Percentiles rank a stretch among this genome's conserved stretches.
phyloP scores from a whole-genome alignment of 1,140 invertebrate species.

The Nephila pilipes region DNA sequence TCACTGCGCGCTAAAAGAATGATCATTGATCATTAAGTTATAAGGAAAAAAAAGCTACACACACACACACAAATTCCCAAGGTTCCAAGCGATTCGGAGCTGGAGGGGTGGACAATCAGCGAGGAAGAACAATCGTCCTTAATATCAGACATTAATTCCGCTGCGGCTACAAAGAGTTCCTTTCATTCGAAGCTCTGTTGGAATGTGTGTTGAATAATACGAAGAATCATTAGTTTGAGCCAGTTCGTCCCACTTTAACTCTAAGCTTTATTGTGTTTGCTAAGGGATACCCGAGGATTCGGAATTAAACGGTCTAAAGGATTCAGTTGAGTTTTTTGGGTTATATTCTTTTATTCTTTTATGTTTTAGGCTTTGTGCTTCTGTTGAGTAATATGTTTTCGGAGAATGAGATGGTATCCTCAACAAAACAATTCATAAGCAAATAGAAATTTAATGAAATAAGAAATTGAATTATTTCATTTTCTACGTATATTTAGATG shows the following conservation, averaged over 20 bases:
- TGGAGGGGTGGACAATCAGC: background rate
- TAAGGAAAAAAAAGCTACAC: background rate
- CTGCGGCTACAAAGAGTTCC: background rate
- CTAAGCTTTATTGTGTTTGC: background rate
- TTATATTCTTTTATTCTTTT: too few relatives aligned
- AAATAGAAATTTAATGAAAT: too few relatives aligned
- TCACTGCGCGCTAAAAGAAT: background rate
- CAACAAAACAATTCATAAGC: too few relatives aligned
- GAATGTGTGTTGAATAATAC: background rate
- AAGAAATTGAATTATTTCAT: too few relatives aligned
- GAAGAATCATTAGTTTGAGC: background rate
- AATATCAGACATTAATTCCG: background rate
- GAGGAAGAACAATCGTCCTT: slow-evolving; percentile 5
- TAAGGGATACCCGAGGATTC: background rate
- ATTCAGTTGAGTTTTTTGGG: too few relatives aligned
- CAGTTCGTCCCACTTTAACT: background rate
- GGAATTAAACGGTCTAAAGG: too few relatives aligned
- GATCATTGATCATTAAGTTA: background rate
- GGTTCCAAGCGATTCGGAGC: background rate
- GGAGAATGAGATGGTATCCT: too few relatives aligned
- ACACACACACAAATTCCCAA: background rate
- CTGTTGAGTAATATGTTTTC: too few relatives aligned
- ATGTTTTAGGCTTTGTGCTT: too few relatives aligned
- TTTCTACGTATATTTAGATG: too few relatives aligned
- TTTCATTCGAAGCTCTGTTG: background rate